These are phyloP conservation scores for Sparus aurata DNA, from an alignment of 2,797 vertebrate genomes.

Conservation along the genomic window DNA sequence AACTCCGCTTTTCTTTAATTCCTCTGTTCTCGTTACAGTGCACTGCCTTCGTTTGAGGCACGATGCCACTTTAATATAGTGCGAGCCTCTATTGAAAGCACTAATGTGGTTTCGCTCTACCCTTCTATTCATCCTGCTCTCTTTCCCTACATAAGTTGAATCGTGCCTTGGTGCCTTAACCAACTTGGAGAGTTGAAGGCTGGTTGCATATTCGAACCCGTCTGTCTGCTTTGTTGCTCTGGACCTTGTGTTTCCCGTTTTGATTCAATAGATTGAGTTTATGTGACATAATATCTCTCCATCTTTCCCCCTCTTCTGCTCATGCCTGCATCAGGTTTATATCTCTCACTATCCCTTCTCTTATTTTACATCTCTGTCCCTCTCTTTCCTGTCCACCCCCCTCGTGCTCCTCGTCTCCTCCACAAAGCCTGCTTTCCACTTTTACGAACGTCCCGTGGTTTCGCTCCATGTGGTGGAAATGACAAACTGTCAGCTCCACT, in stretches of 20 bases:
- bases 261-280: constrained; percentile 12
- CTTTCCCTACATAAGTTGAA: background rate
- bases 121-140: background rate
- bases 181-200: background rate
- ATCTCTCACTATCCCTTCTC: background rate
- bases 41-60: background rate
- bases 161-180: background rate
- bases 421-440: constrained; percentile 5
- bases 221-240: background rate
- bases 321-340: background rate
- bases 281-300: background rate
- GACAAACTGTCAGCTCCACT: constrained; percentile 55
- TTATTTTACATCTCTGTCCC: background rate
- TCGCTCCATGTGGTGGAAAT: constrained; percentile 51
- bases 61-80: constrained; percentile 5
- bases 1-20: constrained; percentile 23
- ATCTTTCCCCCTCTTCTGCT: background rate
- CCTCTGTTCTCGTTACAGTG: background rate
- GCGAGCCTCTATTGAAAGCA: constrained; percentile 9
- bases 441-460: constrained; percentile 33
- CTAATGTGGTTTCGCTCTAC: background rate
- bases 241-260: background rate
- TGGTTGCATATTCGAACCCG: background rate
- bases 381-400: background rate
- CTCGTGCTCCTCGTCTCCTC: constrained; percentile 21